phyloP scores from a whole-genome alignment of 2,113 vertebrate genomes.

The Zeus faber region DNA sequence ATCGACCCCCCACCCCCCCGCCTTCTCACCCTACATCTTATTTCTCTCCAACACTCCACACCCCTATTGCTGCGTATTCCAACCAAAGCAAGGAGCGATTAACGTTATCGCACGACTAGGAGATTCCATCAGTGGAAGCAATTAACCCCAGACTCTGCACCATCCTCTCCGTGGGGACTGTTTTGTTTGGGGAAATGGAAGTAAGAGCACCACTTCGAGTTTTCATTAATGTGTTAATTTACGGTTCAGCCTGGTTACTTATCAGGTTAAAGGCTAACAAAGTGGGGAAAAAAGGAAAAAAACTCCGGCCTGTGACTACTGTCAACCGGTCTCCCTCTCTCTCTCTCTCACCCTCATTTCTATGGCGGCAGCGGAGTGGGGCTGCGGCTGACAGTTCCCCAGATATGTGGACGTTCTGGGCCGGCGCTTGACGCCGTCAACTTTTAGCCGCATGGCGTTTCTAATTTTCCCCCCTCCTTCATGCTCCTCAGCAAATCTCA shows the following conservation, averaged over 20 bases:
- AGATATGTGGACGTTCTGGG: too few relatives aligned
- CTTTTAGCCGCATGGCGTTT: too few relatives aligned
- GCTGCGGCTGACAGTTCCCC: too few relatives aligned
- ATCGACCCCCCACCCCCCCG: neutral
- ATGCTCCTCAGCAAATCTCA: too few relatives aligned
- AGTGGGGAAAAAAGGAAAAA: too few relatives aligned
- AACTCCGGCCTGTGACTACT: too few relatives aligned
- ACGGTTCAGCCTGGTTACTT: neutral
- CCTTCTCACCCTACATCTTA: neutral
- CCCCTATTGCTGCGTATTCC: slow-evolving; percentile 6
- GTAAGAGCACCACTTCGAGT: slow-evolving; percentile 1
- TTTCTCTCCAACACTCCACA: neutral
- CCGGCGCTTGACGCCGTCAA: too few relatives aligned
- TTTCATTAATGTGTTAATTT: neutral
- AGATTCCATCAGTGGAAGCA: slow-evolving; percentile 12
- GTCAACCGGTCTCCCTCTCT: too few relatives aligned
- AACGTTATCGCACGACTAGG: slow-evolving; percentile 2
- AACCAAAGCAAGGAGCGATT: slow-evolving; percentile 11
- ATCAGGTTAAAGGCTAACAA: too few relatives aligned
- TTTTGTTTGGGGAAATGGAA: neutral
- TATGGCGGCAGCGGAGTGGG: too few relatives aligned
- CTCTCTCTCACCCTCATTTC: too few relatives aligned
- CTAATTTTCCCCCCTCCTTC: too few relatives aligned
- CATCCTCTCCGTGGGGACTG: neutral
- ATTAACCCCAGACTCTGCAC: neutral